Evolutionary conservation across 2,113 vertebrate genomes (phyloP), one percentile per base, ranked within the genome.

Genomic region (Lycaon pictus): DNA sequence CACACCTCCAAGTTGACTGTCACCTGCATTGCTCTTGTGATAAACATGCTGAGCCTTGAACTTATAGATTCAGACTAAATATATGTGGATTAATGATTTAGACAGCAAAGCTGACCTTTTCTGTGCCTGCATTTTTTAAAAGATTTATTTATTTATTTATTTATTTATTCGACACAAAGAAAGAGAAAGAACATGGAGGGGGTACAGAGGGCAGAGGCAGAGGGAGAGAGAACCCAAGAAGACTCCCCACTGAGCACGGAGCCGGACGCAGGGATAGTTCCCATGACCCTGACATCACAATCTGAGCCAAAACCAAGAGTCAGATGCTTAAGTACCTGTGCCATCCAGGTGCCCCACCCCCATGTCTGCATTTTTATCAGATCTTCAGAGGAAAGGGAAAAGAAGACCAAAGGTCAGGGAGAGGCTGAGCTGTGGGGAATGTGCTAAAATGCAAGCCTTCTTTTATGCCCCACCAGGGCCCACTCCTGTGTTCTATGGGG

Each of bases 161-260:
- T 56, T 17, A 69, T n/a, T 69, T 10, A 69, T 69, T 69, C 2
- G 67, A 69, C 8, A 43, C 43, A 43, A 43, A 19, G 67, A 10
- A n/a, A 1, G 32, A 1, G 7, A 7, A 2, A 17, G 0, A 17
- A 16, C 55, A 56, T 32, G n/a, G 65, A 17, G 29, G 7, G 43
- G 43, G 43, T 43, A 43, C 43, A 43, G 43, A n/a, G 16, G 32
- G 32, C 3, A 16, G 67, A 20, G 17, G 32, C 67, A 37, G 37
- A 37, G 37, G 37, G 17, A 69, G 17, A 69, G 67, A 69, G 67
- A 69, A 35, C 67, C 16, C 32, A 69, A 69, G n/a, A 15, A 69
- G 7, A 69, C 32, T 19, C 67, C 67, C 16, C 67, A 69, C 67
- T 69, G 32, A n/a, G 65, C 32, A 9, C 3, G 5, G 1, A 69